phyloP scores from a whole-genome alignment of 1,140 invertebrate species.

The Eciton burchellii region DNA sequence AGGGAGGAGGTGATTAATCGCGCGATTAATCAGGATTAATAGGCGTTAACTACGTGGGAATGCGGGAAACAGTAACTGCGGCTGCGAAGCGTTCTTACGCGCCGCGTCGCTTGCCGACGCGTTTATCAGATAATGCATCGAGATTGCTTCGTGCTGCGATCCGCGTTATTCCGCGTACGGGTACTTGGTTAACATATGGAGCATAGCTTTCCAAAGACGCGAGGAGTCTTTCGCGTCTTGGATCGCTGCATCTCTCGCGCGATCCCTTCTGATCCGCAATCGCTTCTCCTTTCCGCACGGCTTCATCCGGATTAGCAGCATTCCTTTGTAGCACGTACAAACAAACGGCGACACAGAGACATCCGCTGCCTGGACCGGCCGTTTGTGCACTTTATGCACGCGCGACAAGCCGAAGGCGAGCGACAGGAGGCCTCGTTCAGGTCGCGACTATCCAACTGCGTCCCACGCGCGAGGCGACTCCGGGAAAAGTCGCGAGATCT shows the following conservation, averaged over 20 bases:
- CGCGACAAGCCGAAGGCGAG: constrained; percentile 63
- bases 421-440: constrained; percentile 71
- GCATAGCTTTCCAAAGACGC: no score
- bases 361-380: neutral
- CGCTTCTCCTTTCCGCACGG: no score
- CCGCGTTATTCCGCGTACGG: neutral
- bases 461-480: constrained; percentile 65
- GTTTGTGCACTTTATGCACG: constrained; percentile 48
- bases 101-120: neutral
- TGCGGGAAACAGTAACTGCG: constrained; percentile 12
- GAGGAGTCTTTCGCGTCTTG: neutral
- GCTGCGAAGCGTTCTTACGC: constrained; percentile 4
- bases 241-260: neutral
- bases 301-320: neutral
- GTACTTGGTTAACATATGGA: neutral
- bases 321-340: neutral
- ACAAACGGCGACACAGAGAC: neutral
- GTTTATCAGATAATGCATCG: constrained; percentile 15
- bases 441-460: constrained; percentile 68
- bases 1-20: constrained; percentile 32
- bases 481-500: constrained; percentile 55
- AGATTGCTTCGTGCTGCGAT: neutral
- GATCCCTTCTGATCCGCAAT: neutral
- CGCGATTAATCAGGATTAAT: constrained; percentile 51
- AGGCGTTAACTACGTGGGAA: constrained; percentile 47